A percentile compares a stretch with the other conserved stretches of the same genome.
phyloP scores from a whole-genome alignment of 1,140 invertebrate species.

The Chlorops oryzae region DNA sequence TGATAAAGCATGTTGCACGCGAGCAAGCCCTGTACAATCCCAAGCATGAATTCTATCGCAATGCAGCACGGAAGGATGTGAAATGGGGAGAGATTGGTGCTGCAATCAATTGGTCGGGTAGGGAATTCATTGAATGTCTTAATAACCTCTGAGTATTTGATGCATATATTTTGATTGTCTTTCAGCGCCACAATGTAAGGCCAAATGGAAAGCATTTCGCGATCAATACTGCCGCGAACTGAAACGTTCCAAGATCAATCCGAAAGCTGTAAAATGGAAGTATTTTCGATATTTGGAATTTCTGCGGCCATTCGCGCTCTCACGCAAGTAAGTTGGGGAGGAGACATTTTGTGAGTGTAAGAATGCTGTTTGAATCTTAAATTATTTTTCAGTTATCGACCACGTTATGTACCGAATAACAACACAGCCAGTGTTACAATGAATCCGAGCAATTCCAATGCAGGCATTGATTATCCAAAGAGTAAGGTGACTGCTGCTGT shows the following conservation, averaged over 20 bases:
- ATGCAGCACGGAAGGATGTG: slow-evolving; percentile 34
- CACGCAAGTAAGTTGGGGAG: slow-evolving; percentile 29
- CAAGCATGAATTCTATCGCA: slow-evolving; percentile 38
- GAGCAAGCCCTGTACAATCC: slow-evolving; percentile 41
- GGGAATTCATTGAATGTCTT: neutral
- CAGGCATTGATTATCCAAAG: no score
- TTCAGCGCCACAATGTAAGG: slow-evolving; percentile 36
- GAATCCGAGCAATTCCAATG: no score
- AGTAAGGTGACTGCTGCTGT: no score
- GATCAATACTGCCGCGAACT: slow-evolving; percentile 43
- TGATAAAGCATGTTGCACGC: slow-evolving; percentile 38
- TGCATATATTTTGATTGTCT: neutral
- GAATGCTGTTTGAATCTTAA: neutral
- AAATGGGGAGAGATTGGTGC: slow-evolving; percentile 39
- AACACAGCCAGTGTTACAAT: no score
- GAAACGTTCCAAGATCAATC: slow-evolving; percentile 35
- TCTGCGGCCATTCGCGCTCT: slow-evolving; percentile 36
- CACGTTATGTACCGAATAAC: slow-evolving; percentile 19
- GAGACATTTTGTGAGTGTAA: neutral
- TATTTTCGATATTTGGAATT: slow-evolving; percentile 44
- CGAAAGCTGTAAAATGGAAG: slow-evolving; percentile 40
- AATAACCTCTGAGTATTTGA: neutral
- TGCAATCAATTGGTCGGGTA: slow-evolving; percentile 38
- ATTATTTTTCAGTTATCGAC: slow-evolving; percentile 27
- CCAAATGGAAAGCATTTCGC: slow-evolving; percentile 42